phyloP scores from a whole-genome alignment of 1,140 invertebrate genomes.

The Arion vulgaris region DNA sequence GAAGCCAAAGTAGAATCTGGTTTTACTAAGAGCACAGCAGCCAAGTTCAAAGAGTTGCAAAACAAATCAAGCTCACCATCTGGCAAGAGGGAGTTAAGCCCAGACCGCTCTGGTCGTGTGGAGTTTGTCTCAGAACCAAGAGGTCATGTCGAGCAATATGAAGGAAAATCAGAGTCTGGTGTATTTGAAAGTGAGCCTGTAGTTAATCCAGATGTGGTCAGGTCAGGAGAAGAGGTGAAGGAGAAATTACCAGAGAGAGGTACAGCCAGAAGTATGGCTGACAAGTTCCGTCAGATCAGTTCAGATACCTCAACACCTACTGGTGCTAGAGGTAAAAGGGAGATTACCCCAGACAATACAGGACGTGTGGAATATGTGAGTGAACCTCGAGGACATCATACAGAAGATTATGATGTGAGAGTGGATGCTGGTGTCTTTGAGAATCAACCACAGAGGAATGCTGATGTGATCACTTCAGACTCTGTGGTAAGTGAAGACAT shows the following conservation, averaged over 20 bases:
- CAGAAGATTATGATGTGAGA: constrained; percentile 56
- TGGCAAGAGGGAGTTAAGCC: constrained; percentile 51
- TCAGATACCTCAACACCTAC: not conserved
- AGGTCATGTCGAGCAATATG: constrained; percentile 50
- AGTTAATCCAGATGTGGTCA: constrained; percentile 52
- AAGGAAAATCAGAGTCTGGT: constrained; percentile 60
- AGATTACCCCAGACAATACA: constrained; percentile 44
- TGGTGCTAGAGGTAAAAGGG: constrained; percentile 36
- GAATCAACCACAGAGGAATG: constrained; percentile 54
- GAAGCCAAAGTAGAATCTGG: constrained; percentile 61
- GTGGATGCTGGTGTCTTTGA: constrained; percentile 64
- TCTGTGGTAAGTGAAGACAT: constrained; percentile 39
- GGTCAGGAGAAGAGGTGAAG: constrained; percentile 53
- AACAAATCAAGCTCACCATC: constrained; percentile 38
- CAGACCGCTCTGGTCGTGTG: constrained; percentile 50
- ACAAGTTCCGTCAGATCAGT: constrained; percentile 57
- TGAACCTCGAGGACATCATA: constrained; percentile 52
- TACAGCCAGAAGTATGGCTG: constrained; percentile 56
- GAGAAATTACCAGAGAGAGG: constrained; percentile 62
- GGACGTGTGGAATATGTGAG: constrained; percentile 61
- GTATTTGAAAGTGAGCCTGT: constrained; percentile 64
- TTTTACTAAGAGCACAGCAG: constrained; percentile 61
- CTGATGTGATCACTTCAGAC: constrained; percentile 58
- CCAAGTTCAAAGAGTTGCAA: constrained; percentile 52
- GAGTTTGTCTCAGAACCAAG: constrained; percentile 65